Evolutionary conservation across 2,797 vertebrate species (phyloP).

Genomic region (Artibeus lituratus): DNA sequence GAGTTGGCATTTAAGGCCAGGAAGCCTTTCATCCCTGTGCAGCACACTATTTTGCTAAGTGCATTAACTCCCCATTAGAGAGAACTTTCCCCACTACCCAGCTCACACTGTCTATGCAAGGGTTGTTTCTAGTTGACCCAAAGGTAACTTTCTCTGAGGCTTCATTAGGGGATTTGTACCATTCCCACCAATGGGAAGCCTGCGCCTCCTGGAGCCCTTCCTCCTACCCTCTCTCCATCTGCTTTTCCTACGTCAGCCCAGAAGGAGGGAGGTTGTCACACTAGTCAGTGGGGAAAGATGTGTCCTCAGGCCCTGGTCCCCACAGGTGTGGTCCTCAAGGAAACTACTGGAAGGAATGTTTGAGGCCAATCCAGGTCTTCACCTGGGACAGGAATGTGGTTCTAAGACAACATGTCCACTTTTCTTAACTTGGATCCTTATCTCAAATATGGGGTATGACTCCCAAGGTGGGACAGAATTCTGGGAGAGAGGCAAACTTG

Average conservation of each 20-base stretch:
- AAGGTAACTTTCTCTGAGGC: neutral
- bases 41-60: neutral
- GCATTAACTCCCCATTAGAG: neutral
- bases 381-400: neutral
- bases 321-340: rapidly evolving
- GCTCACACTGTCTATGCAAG: rapidly evolving
- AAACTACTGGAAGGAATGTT: neutral
- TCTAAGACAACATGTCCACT: neutral
- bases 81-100: neutral
- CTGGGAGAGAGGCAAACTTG: neutral
- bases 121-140: neutral
- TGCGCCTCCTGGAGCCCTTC: neutral
- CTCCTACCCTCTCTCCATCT: neutral
- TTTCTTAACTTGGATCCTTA: neutral
- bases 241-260: neutral
- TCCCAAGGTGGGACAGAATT: too few species aligned
- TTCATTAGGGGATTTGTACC: neutral
- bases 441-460: neutral
- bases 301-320: neutral
- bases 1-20: neutral
- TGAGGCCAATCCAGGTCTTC: neutral
- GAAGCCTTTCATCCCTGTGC: neutral
- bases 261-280: too few species aligned
- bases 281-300: too few species aligned
- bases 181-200: neutral